Evolutionary conservation across 2,113 vertebrate species (phyloP).

Genomic region (Colinus virginianus): DNA sequence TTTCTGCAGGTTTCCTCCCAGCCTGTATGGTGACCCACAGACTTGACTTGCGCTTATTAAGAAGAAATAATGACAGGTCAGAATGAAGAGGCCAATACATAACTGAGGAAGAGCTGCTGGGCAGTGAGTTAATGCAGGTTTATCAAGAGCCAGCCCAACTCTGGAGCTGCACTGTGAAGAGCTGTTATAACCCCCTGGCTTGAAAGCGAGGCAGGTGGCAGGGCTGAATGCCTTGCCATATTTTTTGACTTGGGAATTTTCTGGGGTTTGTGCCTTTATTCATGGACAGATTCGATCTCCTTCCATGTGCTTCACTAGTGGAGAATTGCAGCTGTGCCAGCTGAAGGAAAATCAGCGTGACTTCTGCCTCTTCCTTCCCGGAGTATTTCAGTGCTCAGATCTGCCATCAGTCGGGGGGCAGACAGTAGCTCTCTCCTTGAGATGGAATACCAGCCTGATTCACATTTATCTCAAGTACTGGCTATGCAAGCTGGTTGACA

Average conservation of each 20-base stretch:
- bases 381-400: not conserved
- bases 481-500: conserved; percentile 32
- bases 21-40: not conserved
- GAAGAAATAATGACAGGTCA: not conserved
- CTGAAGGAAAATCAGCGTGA: not conserved
- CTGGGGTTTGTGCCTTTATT: not conserved
- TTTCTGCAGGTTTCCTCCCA: not conserved
- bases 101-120: not conserved
- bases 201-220: not conserved
- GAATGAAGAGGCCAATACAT: too few relatives aligned
- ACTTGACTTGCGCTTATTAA: not conserved
- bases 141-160: not conserved
- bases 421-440: conserved; percentile 17
- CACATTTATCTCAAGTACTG: conserved; percentile 23
- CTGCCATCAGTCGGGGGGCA: not conserved
- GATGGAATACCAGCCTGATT: not conserved
- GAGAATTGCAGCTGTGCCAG: not conserved
- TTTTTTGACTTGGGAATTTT: not conserved
- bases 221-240: not conserved
- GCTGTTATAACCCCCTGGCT: not conserved
- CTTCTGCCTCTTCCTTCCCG: not conserved
- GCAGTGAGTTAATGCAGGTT: not conserved
- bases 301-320: not conserved
- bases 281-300: not conserved
- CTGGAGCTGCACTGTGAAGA: not conserved